A percentile compares a stretch with the other conserved stretches of the same genome.
phyloP scores from a whole-genome alignment of 2,113 vertebrate genomes.

The Gnathonemus longibarbis region DNA sequence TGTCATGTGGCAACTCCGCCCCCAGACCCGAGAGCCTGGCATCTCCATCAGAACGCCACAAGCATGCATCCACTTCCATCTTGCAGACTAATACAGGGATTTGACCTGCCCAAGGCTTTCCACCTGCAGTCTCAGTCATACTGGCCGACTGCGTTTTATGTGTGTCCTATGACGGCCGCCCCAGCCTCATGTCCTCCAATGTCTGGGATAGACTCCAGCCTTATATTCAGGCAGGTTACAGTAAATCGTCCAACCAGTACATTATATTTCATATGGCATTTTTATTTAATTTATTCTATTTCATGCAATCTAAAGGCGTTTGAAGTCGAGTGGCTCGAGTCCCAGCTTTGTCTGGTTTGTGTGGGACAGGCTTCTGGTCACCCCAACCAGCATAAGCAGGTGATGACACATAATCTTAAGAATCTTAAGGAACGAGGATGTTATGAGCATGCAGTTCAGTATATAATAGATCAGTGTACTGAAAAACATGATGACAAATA shows the following conservation, averaged over 20 bases:
- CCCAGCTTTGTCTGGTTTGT: background rate
- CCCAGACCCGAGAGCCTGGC: background rate
- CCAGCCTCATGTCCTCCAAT: background rate
- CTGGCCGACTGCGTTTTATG: background rate
- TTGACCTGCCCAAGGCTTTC: background rate
- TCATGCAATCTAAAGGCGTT: background rate
- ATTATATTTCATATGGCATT: background rate
- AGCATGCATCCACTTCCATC: background rate
- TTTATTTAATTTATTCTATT: background rate
- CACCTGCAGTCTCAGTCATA: background rate
- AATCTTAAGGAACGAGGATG: background rate
- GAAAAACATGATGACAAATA: background rate
- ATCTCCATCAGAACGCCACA: background rate
- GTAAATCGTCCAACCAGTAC: background rate
- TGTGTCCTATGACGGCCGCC: background rate
- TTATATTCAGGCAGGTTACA: background rate
- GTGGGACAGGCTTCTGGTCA: background rate
- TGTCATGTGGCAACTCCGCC: background rate
- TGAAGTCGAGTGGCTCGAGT: background rate
- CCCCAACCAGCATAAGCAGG: background rate
- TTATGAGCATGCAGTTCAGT: background rate
- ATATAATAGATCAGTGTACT: background rate
- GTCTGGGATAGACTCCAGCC: background rate
- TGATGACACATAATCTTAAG: background rate
- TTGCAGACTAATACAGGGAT: background rate